Conservation (phyloP, 1,140 invertebrate species). For the Stegodyphus mimosarum region DNA sequence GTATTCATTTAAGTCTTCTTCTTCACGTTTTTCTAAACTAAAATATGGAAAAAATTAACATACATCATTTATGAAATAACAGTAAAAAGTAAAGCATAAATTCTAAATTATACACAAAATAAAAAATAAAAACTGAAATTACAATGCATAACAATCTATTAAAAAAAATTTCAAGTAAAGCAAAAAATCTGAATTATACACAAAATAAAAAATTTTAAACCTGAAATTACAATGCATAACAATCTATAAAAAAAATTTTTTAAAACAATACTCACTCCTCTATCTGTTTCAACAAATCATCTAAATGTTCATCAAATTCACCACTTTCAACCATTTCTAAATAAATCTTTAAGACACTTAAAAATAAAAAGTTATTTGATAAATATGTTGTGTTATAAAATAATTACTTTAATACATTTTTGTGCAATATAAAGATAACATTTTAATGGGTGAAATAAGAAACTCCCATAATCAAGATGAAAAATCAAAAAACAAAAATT, state of each 20-base stretch:
- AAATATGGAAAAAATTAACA: not conserved
- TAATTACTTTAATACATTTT: too few relatives aligned
- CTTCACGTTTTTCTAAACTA: constrained; percentile 22
- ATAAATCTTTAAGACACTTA: not conserved
- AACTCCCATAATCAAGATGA: too few relatives aligned
- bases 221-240: too few relatives aligned
- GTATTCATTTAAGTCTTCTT: constrained; percentile 17
- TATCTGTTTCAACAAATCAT: constrained; percentile 73
- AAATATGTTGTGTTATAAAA: not conserved
- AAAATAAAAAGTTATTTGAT: not conserved
- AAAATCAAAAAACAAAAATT: too few relatives aligned
- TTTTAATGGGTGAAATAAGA: too few relatives aligned
- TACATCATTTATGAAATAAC: not conserved
- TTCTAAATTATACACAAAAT: too few relatives aligned
- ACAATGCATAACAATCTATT: too few relatives aligned
- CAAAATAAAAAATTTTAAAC: too few relatives aligned
- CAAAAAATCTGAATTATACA: too few relatives aligned
- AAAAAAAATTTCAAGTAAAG: not conserved
- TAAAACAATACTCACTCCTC: constrained; percentile 68
- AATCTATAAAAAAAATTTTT: too few relatives aligned
- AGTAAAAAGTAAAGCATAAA: not conserved
- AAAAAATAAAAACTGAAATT: too few relatives aligned
- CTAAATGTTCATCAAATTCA: constrained; percentile 72
- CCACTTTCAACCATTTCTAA: constrained; percentile 56
- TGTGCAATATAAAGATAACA: too few relatives aligned